Evolutionary conservation across 2,113 vertebrate species (phyloP), one percentile per base, ranked within the genome.

Genomic region (Oreocharis arfaki): DNA sequence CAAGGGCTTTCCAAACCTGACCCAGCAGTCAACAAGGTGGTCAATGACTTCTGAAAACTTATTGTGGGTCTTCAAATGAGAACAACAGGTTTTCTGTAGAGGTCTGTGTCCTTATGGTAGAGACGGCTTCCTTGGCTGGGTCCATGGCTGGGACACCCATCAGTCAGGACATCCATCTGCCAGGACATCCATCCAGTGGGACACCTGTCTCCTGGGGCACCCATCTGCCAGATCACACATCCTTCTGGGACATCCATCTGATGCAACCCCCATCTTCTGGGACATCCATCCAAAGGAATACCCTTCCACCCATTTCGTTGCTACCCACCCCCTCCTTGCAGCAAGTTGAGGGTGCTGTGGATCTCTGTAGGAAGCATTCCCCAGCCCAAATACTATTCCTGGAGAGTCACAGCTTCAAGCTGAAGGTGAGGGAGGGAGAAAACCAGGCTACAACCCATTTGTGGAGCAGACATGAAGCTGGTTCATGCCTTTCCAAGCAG

Each of bases 371-470:
- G 23, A 56, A 18, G 9, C 32, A 18, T 39, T 22, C n/a, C 15
- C 15, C 71, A 77, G 27, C 41, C 16, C 33, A n/a, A 59, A 13
- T 0, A 2, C 33, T 2, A 0, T n/a, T 57, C n/a, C 42, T 0
- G 0, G 5, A 18, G 17, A 14, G 12, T 33, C 73, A 64, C 41
- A 65, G 68, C 63, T 80, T 71, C 1, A 2, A 79, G 64, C 16
- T 9, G 7, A 1, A 2, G 35, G 24, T 50, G 24, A 35, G 23
- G 49, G 39, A 60, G 6, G 65, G 20, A 81, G 64, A 16, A 67
- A 42, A 78, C 10, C 5, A 8, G 13, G 26, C 57, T 32, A 67
- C 28, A 57, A 52, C 11, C 13, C 27, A 7, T 68, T 55, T 30
- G 24, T 7, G 3, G 68, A 84, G 53, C 84, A 64, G 87, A 64